These are phyloP conservation scores for Cottoperca gobio DNA, from an alignment of 2,797 vertebrate species.

Conservation along the genomic window DNA sequence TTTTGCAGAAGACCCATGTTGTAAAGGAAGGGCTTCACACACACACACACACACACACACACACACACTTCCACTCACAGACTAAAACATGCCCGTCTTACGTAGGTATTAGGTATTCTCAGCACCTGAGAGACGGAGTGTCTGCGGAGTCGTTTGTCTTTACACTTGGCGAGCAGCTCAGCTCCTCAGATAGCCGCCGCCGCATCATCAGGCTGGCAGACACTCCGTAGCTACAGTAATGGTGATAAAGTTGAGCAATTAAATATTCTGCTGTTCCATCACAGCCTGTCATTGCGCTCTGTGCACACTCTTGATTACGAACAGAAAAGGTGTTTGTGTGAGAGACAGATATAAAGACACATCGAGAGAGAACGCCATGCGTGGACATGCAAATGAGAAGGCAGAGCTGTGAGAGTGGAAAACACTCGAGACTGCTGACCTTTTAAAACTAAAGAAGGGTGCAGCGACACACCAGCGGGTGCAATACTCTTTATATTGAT, in stretches of 20 bases:
- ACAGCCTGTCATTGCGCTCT: background rate
- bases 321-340: constrained; percentile 26
- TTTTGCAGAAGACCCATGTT: too few species aligned
- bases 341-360: constrained; percentile 40
- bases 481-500: constrained; percentile 33
- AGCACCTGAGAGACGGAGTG: constrained; percentile 36
- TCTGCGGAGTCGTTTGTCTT: constrained; percentile 39
- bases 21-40: constrained; percentile 8
- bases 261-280: constrained; percentile 62
- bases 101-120: constrained; percentile 61
- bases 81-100: constrained; percentile 6
- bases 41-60: background rate
- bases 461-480: constrained; percentile 20
- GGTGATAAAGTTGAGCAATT: constrained; percentile 74
- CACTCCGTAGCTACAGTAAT: constrained; percentile 64
- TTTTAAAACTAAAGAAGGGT: constrained; percentile 60
- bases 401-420: constrained; percentile 23
- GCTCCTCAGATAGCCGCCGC: constrained; percentile 39
- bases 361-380: constrained; percentile 6
- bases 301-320: constrained; percentile 11
- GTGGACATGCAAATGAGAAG: constrained; percentile 61
- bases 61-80: constrained; percentile 11
- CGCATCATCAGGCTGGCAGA: constrained; percentile 71
- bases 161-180: constrained; percentile 46
- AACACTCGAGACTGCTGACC: constrained; percentile 71